Evolutionary conservation across 2,888 invertebrate species (phyloP), one percentile per base, ranked within the genome.

Genomic region (Ephialtes manifestator): DNA sequence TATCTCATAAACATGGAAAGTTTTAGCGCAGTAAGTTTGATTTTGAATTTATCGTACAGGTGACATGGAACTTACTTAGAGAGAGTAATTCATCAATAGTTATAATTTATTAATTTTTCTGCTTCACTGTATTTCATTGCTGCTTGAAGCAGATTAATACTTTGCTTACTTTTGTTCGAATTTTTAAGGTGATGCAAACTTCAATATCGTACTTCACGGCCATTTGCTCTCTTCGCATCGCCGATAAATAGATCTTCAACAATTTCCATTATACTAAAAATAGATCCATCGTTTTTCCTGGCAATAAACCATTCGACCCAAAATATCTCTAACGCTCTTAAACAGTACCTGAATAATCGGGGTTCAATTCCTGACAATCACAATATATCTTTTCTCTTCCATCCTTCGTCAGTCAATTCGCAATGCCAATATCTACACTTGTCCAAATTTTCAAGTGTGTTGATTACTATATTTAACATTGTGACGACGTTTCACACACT

Each of bases 131-230:
- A n/a, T n/a, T n/a, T 48, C n/a, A 4, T 15, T n/a, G n/a, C 24
- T n/a, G 48, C 4, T 48, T n/a, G n/a, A n/a, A 51, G 18, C 4
- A 51, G 24, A 20, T 0, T 20, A 55, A 55, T 11, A 55, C 18
- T n/a, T n/a, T 31, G 15, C 15, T 63, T 63, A 48, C 20, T 13
- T 53, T 35, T n/a, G 2, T 39, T 63, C 7, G 31, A 1, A 15
- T n/a, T 78, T 79, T 63, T 8, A 71, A 79, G 79, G 63, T 79
- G 53, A n/a, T 79, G 18, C 48, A 79, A 70, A 71, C 71, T 11
- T 79, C 79, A 2, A 24, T 79, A n/a, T 79, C 79, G 71, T 79
- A 79, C 39, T 79, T 79, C 51, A 79, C 79, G 0, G 51, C 39
- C 10, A 39, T 39, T 39, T 79, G 11, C 24, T 79, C n/a, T 71